Percentiles rank a stretch among this genome's conserved stretches.
phyloP scores from a whole-genome alignment of 2,888 invertebrate species.

The Noctua janthe region DNA sequence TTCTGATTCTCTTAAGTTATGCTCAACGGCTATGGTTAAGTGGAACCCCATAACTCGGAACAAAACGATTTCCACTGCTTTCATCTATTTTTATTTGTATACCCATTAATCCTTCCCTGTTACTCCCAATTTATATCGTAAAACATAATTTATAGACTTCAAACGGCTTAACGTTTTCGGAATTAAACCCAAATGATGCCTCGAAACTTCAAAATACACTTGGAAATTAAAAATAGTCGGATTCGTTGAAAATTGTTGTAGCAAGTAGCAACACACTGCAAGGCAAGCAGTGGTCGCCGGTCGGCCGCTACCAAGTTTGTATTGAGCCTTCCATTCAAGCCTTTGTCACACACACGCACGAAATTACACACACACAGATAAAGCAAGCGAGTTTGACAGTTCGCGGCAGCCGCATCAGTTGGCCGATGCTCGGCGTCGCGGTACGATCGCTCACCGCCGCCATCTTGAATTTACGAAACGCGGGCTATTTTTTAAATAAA shows the following conservation, averaged over 20 bases:
- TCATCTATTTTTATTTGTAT: conserved; percentile 34
- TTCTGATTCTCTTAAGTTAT: conserved; percentile 11
- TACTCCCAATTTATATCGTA: conserved; percentile 48
- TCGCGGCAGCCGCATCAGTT: conserved; percentile 84
- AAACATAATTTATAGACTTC: conserved; percentile 55
- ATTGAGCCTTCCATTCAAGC: conserved; percentile 82
- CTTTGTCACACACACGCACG: conserved; percentile 71
- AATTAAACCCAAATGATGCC: conserved; percentile 50
- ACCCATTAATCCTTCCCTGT: conserved; percentile 20
- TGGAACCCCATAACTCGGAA: conserved; percentile 1
- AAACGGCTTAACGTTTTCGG: conserved; percentile 50
- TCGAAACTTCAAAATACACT: conserved; percentile 52
- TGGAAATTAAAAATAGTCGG: conserved; percentile 50
- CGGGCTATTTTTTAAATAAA: conserved; percentile 80
- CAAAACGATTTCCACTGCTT: conserved; percentile 40
- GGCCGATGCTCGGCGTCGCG: conserved; percentile 88
- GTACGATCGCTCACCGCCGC: conserved; percentile 80
- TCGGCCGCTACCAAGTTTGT: conserved; percentile 67
- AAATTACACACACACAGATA: conserved; percentile 73
- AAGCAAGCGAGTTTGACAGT: conserved; percentile 88
- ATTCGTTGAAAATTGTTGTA: conserved; percentile 52
- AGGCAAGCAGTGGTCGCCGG: conserved; percentile 61
- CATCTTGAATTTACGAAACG: conserved; percentile 82
- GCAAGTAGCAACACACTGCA: conserved; percentile 60
- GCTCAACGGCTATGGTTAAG: conserved; percentile 1